phyloP scores from a whole-genome alignment of 2,113 vertebrate genomes.

The Callospermophilus lateralis region DNA sequence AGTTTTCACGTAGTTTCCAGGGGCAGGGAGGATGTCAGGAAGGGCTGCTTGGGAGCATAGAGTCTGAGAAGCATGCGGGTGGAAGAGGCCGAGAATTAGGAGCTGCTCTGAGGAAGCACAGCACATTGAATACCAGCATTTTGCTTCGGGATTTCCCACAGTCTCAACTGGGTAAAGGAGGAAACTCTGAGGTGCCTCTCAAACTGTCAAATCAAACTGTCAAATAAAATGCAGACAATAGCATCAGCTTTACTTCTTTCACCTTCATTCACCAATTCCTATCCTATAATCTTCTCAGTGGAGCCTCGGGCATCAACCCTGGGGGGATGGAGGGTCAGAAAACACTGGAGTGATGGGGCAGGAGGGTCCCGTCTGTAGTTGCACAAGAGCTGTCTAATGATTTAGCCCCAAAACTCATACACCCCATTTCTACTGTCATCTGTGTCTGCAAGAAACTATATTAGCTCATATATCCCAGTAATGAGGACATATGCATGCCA shows the following conservation, averaged over 20 bases:
- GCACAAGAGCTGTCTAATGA: not conserved
- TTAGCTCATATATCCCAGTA: not conserved
- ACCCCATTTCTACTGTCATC: fast-evolving
- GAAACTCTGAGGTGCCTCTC: slow-evolving; percentile 90
- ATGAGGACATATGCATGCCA: not conserved
- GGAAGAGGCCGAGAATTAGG: slow-evolving; percentile 83
- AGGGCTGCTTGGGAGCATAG: slow-evolving; percentile 75
- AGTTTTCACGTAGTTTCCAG: not conserved
- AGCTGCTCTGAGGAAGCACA: slow-evolving; percentile 77
- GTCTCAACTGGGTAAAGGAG: slow-evolving; percentile 90
- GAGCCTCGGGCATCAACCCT: not conserved
- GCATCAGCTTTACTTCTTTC: slow-evolving; percentile 76
- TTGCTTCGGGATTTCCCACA: slow-evolving; percentile 91
- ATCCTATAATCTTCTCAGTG: fast-evolving
- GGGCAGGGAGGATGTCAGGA: slow-evolving; percentile 28
- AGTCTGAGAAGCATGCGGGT: slow-evolving; percentile 86
- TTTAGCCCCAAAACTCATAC: fast-evolving
- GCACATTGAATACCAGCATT: slow-evolving; percentile 89
- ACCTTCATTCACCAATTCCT: not conserved
- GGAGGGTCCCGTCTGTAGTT: not conserved
- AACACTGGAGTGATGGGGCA: not conserved
- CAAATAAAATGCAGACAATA: slow-evolving; percentile 92
- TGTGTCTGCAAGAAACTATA: not conserved
- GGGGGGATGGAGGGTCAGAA: too few species aligned
- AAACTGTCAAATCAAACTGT: slow-evolving; percentile 96